Evolutionary conservation across 1,140 invertebrate genomes (phyloP).

Genomic region (Globodera ellingtonae): DNA sequence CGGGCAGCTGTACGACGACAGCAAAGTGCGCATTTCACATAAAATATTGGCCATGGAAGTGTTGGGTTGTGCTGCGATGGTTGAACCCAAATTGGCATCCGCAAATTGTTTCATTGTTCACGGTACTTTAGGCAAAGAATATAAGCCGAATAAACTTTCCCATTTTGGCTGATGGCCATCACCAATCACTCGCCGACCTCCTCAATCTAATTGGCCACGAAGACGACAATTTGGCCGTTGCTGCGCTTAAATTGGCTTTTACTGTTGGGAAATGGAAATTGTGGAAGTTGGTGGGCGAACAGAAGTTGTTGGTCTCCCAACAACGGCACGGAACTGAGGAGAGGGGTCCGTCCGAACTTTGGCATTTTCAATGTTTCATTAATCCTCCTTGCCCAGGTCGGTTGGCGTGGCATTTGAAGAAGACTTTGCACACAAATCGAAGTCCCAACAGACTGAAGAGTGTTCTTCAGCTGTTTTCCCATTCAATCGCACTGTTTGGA

Average conservation of each 20-base stretch:
- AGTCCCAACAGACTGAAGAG: conserved; percentile 36
- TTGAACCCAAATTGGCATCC: conserved; percentile 3
- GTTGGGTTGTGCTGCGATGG: background rate
- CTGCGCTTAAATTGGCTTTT: conserved; percentile 30
- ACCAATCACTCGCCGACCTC: conserved; percentile 1
- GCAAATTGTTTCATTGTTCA: background rate
- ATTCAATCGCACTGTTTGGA: conserved; percentile 26
- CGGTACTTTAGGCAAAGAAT: background rate
- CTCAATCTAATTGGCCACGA: conserved; percentile 21
- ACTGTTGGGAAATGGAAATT: conserved; percentile 27
- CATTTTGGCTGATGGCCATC: conserved; percentile 17
- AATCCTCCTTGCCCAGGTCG: background rate
- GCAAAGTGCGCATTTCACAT: conserved; percentile 23
- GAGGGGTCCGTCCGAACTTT: background rate
- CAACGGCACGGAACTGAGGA: conserved; percentile 8
- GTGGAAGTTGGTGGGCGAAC: conserved; percentile 4
- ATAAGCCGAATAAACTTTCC: background rate
- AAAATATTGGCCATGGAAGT: conserved; percentile 30
- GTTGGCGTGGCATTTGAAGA: conserved; percentile 25
- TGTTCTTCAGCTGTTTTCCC: conserved; percentile 32
- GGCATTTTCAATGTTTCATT: background rate
- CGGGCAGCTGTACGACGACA: conserved; percentile 14
- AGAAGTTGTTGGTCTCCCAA: background rate
- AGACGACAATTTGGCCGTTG: conserved; percentile 28
- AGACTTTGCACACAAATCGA: conserved; percentile 27